Evolutionary conservation across 2,113 vertebrate species (phyloP), one percentile per base, ranked within the genome.

Genomic region (Eonycteris spelaea): DNA sequence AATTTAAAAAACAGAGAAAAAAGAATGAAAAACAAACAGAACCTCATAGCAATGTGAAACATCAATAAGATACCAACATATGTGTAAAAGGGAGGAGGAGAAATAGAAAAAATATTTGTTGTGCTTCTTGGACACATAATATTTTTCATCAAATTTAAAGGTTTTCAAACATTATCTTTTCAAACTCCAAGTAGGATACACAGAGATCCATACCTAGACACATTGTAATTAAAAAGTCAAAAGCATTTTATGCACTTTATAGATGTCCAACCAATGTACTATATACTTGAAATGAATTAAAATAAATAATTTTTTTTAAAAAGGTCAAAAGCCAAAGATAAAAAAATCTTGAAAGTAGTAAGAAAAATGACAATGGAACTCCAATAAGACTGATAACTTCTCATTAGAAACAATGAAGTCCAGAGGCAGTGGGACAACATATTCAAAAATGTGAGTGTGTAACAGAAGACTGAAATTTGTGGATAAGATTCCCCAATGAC

Each of bases 161-260:
- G 35, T 53, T 45, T 78, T 63, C 21, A 73, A 53, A 8, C 73
- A 28, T 86, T 65, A 71, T n/a, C 70, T 74, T 45, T 45, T 73
- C 80, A 86, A 63, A 73, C 11, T 80, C 45, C 45, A 90, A 26
- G 35, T 38, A 80, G 26, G n/a, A 45, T 73, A 90, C 59, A 40
- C 19, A 78, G 83, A 73, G 70, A 63, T 74, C 19, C 61, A 63
- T 33, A 80, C 22, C 43, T 22, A 74, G 21, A 67, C 5, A 70
- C 14, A 61, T 80, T 43, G 61, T 57, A 65, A 87, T 59, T 57
- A 96, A 75, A 94, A 95, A 80, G 33, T 78, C 79, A 51, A 90
- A 91, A 95, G 30, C 10, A 2, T 51, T 14, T 51, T 4, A 51
- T 51, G 48, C 13, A 14, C 48, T 51, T 14, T 51, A 51, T 51